Conservation (phyloP, 2,113 vertebrate genomes). For the Protomyctophum bolini region DNA sequence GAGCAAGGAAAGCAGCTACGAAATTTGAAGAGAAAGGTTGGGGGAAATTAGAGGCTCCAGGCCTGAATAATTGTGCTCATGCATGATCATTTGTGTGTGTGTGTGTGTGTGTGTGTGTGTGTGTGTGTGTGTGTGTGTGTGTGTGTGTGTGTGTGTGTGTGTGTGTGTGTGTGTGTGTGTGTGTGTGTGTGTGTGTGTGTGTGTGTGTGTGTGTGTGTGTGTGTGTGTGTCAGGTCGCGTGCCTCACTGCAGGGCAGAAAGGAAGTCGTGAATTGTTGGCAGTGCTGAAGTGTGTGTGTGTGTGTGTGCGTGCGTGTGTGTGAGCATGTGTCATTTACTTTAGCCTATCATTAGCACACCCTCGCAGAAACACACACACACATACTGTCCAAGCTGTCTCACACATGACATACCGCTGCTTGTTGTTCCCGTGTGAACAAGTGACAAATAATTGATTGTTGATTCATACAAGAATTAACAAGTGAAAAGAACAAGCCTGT, state of each 20-base stretch:
- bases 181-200: constrained; percentile 7
- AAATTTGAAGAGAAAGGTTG: constrained; percentile 37
- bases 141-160: constrained; percentile 8
- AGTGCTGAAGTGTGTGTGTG: background rate
- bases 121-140: constrained; percentile 15
- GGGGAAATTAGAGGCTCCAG: constrained; percentile 42
- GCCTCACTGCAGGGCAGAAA: constrained; percentile 36
- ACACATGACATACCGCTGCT: no score
- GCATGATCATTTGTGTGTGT: constrained; percentile 24
- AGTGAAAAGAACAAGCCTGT: no score
- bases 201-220: constrained; percentile 4
- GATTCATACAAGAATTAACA: no score
- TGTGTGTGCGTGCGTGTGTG: no score
- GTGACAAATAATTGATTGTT: no score
- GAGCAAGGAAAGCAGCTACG: constrained; percentile 52
- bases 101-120: constrained; percentile 2
- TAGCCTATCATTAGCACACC: constrained; percentile 1
- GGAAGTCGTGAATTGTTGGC: background rate
- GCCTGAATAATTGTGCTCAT: constrained; percentile 44
- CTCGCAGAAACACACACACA: background rate
- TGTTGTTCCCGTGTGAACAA: no score
- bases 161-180: background rate
- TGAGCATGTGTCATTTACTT: background rate
- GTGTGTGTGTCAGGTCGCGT: constrained; percentile 45
- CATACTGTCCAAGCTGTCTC: no score